Evolutionary conservation across 2,113 vertebrate species (phyloP), one percentile per base, ranked within the genome.

Genomic region (Gasterosteus aculeatus): DNA sequence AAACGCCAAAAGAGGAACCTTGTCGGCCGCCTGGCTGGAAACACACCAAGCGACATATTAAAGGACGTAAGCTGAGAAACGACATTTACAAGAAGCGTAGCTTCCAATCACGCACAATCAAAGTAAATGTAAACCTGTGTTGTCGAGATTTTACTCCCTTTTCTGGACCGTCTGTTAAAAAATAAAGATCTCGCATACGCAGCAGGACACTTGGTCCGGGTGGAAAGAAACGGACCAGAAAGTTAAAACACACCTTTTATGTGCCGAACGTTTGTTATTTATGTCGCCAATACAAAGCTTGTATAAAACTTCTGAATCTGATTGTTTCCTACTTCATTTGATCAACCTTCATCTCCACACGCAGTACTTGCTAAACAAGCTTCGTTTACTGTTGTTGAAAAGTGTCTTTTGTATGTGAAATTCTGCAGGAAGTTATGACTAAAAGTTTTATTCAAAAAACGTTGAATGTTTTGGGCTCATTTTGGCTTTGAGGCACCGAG

Each of bases 381-480:
- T 47, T 93, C 89, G 92, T 92, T 93, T 92, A 93, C 53, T 88
- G 72, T 89, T 87, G 83, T 88, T 77, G 64, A 80, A 39, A 80
- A 82, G 71, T 84, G 89, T 82, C 74, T 81, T 92, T 91, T 92
- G 90, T 91, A 89, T 90, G 79, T 87, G 70, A 75, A 78, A 80
- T 80, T 84, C 58, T 84, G 56, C 69, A 78, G 75, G 31, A 84
- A 85, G 84, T 79, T 78, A 63, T 82, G 71, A 93, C 66, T 92
- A 90, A 91, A 92, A 51, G 49, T 60, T 88, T 84, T 86, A 79
- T 85, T 89, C 80, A 59, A 18, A 82, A 78, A 84, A n/a, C n/a
- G n/a, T 41, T 26, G 22, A 26, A n/a, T 54, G 54, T 75, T 60
- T 69, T 46, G 51, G 60, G 53, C 10, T 78, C 10, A 38, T 89